Conservation (phyloP, 2,113 vertebrate species). For the Dolichallabes microphthalmus region DNA sequence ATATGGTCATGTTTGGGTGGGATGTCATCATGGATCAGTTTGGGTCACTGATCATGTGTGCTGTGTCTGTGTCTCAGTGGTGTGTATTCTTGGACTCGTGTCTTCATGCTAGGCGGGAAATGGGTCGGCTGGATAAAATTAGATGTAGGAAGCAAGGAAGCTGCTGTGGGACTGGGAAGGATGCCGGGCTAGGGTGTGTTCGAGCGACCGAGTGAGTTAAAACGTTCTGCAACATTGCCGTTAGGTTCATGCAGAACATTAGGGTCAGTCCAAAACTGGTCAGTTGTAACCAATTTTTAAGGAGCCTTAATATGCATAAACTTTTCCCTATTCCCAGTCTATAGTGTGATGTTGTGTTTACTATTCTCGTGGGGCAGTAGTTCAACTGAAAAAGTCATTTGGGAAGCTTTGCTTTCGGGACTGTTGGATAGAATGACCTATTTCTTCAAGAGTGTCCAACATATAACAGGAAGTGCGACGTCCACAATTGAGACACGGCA, state of each 20-base stretch:
- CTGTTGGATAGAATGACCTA: background rate
- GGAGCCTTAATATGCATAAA: background rate
- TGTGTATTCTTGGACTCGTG: constrained; percentile 1
- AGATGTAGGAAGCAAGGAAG: constrained; percentile 57
- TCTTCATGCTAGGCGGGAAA: constrained; percentile 60
- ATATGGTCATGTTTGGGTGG: constrained; percentile 60
- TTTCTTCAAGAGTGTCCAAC: background rate
- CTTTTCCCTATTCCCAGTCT: background rate
- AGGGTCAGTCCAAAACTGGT: background rate
- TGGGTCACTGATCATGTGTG: constrained; percentile 16
- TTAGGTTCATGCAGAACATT: background rate
- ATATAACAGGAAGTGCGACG: background rate
- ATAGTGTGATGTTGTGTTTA: background rate
- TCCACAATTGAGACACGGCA: background rate
- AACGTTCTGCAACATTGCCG: background rate
- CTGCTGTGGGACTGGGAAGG: constrained; percentile 37
- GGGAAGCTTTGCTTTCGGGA: background rate
- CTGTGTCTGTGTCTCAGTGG: constrained; percentile 1
- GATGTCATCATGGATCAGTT: constrained; percentile 49
- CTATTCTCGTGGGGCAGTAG: background rate
- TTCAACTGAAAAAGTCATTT: background rate
- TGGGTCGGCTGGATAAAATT: constrained; percentile 66
- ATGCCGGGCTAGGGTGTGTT: constrained; percentile 34
- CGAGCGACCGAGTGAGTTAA: background rate
- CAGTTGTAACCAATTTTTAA: background rate